These are phyloP conservation scores for Cyclina sinensis DNA, from an alignment of 1,140 invertebrate genomes.

Conservation along the genomic window DNA sequence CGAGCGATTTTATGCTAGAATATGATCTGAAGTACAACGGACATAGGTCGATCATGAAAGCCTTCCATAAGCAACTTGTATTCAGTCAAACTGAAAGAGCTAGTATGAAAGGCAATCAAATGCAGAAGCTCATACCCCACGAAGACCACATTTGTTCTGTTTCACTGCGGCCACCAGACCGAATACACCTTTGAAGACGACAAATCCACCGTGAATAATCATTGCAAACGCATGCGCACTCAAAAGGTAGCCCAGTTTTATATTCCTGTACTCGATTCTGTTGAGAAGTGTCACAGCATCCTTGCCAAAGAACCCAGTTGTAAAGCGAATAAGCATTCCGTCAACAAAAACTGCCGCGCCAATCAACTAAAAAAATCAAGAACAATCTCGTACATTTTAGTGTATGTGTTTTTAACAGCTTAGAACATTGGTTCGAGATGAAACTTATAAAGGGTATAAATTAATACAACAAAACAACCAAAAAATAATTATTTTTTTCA, in stretches of 20 bases:
- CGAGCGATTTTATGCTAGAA: too few species aligned
- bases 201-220: background rate
- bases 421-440: too few species aligned
- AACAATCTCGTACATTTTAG: too few species aligned
- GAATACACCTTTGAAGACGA: background rate
- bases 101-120: too few species aligned
- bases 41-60: too few species aligned
- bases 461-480: too few species aligned
- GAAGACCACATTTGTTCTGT: background rate
- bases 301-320: background rate
- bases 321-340: background rate
- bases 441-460: too few species aligned
- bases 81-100: too few species aligned
- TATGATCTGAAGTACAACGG: too few species aligned
- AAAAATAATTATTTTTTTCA: too few species aligned
- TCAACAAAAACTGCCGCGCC: constrained; percentile 9
- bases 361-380: background rate
- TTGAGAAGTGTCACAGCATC: constrained; percentile 19
- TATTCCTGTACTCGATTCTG: background rate
- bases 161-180: background rate
- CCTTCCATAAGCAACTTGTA: too few species aligned
- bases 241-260: background rate
- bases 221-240: background rate
- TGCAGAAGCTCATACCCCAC: background rate
- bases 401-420: too few species aligned